phyloP scores from a whole-genome alignment of 2,113 vertebrate species.

The Strix uralensis region DNA sequence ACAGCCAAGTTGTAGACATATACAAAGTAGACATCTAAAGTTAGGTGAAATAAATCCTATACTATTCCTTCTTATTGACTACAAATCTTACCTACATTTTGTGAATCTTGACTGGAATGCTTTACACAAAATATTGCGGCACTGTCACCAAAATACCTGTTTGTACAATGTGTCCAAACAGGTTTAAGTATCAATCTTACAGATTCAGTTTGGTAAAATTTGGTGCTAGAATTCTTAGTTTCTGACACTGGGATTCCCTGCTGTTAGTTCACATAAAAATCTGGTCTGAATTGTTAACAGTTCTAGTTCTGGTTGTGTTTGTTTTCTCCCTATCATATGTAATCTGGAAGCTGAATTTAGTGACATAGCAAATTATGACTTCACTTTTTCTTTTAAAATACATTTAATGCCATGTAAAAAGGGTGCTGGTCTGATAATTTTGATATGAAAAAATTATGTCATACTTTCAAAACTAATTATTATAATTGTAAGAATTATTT shows the following conservation, averaged over 20 bases:
- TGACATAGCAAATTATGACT: not conserved
- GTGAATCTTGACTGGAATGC: not conserved
- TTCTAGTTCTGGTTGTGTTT: not conserved
- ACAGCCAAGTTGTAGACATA: not conserved
- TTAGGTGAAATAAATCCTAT: not conserved
- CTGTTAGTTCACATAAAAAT: not conserved
- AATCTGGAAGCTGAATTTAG: not conserved
- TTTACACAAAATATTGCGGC: not conserved
- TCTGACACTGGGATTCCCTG: not conserved
- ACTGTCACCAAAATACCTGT: not conserved
- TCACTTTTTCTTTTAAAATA: not conserved
- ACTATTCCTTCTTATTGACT: not conserved
- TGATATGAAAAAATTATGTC: not conserved
- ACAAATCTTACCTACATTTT: not conserved
- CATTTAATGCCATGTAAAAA: not conserved
- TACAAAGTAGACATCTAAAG: not conserved
- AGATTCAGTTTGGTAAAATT: not conserved
- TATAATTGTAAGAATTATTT: not conserved
- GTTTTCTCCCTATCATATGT: not conserved
- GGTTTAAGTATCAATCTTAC: not conserved
- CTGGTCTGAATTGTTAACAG: not conserved
- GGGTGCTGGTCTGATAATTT: not conserved
- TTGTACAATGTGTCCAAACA: not conserved
- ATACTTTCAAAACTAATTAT: not conserved
- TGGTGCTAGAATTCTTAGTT: not conserved